phyloP scores from a whole-genome alignment of 35 echinoderm and acorn worm genomes.

The Hemicentrotus pulcherrimus region DNA sequence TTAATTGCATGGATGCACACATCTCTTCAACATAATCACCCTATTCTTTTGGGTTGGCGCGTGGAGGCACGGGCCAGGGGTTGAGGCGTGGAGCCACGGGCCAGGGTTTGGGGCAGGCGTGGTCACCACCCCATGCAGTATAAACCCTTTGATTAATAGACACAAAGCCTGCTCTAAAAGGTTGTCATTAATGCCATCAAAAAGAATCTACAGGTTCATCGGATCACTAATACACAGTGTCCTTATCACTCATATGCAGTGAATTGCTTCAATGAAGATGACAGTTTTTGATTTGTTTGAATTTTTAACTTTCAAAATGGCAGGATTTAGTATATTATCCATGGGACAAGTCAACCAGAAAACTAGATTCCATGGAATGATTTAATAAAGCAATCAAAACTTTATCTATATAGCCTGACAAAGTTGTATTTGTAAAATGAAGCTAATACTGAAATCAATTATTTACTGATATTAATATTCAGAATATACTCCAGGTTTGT shows the following conservation, averaged over 20 bases:
- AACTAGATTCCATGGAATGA: not conserved
- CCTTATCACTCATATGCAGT: constrained; percentile 1
- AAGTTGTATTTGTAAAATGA: not conserved
- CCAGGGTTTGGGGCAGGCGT: not conserved
- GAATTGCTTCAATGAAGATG: not conserved
- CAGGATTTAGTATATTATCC: not conserved
- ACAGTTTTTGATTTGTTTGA: not conserved
- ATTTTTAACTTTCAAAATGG: not conserved
- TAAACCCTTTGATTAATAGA: not conserved
- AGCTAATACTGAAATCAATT: too few relatives aligned
- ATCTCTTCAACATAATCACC: not conserved
- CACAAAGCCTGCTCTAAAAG: not conserved
- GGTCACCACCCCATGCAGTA: not conserved
- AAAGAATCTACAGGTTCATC: not conserved
- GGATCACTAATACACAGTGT: not conserved
- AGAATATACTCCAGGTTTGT: too few relatives aligned
- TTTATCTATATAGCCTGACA: not conserved
- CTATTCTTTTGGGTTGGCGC: not conserved
- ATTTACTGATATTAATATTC: too few relatives aligned
- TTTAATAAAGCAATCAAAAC: not conserved
- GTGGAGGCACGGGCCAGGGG: not conserved
- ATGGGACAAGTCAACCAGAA: not conserved
- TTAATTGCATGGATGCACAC: not conserved
- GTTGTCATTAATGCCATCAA: not conserved
- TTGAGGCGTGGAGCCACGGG: not conserved